Conservation (phyloP, 2,888 invertebrate species). For the Galerucella pusilla region DNA sequence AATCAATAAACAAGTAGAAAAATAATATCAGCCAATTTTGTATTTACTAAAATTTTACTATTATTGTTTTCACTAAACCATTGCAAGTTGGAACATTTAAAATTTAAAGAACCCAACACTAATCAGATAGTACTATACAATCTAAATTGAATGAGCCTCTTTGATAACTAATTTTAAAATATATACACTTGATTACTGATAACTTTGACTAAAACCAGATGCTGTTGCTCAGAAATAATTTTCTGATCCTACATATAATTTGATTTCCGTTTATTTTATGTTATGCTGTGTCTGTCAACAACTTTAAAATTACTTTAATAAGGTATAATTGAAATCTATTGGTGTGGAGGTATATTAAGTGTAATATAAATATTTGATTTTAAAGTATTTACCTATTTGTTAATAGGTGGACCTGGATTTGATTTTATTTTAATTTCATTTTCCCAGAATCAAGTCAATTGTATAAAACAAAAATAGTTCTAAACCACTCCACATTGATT, state of each 20-base stretch:
- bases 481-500: too few species aligned
- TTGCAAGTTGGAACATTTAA: constrained; percentile 4
- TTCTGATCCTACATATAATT: neutral
- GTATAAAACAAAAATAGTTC: too few species aligned
- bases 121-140: neutral
- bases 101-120: neutral
- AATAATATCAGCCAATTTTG: neutral
- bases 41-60: neutral
- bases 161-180: neutral
- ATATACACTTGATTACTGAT: constrained; percentile 1
- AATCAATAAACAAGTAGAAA: too few species aligned
- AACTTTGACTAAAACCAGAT: neutral
- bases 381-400: too few species aligned
- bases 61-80: neutral
- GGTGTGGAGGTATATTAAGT: neutral
- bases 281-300: neutral
- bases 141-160: neutral
- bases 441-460: too few species aligned
- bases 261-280: neutral
- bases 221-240: neutral
- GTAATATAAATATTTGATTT: too few species aligned
- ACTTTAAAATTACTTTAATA: too few species aligned
- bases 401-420: too few species aligned
- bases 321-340: neutral
- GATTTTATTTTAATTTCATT: too few species aligned